Percentiles rank a stretch among this genome's conserved stretches.
These are phyloP conservation scores for Tenthredo distinguenda DNA, from an alignment of 2,888 invertebrate species.

Conservation along the genomic window DNA sequence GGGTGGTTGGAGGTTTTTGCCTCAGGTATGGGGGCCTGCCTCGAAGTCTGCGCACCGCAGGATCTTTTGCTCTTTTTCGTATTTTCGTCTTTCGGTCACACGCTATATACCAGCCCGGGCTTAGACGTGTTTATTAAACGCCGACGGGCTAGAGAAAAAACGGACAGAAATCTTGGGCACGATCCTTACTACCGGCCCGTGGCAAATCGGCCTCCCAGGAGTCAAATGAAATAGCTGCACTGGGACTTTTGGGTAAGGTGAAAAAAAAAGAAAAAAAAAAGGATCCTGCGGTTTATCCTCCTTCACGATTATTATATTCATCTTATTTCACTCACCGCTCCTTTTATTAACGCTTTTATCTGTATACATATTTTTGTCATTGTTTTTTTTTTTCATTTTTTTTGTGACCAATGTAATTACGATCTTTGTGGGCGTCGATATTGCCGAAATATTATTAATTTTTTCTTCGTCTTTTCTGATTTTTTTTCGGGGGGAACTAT, in stretches of 20 bases:
- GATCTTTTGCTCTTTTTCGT: neutral
- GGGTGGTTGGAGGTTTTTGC: constrained; percentile 55
- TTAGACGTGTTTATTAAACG: constrained; percentile 50
- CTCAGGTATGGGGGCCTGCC: constrained; percentile 7
- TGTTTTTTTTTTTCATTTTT: neutral
- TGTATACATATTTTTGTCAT: neutral
- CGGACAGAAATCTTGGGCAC: constrained; percentile 38
- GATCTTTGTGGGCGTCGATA: neutral
- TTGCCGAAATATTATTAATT: neutral
- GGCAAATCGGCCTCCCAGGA: constrained; percentile 47
- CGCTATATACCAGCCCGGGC: constrained; percentile 3
- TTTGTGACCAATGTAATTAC: neutral
- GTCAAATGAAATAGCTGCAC: constrained; percentile 25
- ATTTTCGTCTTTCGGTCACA: constrained; percentile 37
- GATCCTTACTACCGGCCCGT: constrained; percentile 43
- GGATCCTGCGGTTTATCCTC: neutral
- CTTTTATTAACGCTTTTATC: neutral
- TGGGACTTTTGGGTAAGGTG: too few relatives aligned
- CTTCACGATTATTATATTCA: neutral
- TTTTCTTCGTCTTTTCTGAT: neutral
- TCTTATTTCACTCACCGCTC: constrained; percentile 38
- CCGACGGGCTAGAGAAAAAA: constrained; percentile 46
- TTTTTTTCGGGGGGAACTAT: neutral
- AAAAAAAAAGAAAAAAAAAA: too few relatives aligned
- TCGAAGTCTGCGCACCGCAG: neutral